Evolutionary conservation across 2,888 invertebrate species (phyloP).

Genomic region (Villa cingulata): DNA sequence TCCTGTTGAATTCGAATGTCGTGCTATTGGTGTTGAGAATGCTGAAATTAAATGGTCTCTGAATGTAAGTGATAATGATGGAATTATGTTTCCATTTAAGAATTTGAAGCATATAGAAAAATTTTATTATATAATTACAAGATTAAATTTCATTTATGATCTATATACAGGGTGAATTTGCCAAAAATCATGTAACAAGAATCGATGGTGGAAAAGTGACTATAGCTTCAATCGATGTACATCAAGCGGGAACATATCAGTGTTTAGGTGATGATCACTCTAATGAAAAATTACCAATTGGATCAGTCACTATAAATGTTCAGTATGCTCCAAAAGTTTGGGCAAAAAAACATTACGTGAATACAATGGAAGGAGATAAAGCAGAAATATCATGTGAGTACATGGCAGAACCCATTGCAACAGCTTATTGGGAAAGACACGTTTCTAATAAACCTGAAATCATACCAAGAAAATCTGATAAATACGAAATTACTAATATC

Average conservation of each 20-base stretch:
- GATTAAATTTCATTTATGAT: no score
- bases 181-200: slow-evolving; percentile 15
- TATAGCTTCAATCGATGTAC: slow-evolving; percentile 24
- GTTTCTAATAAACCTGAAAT: slow-evolving; percentile 21
- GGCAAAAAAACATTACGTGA: slow-evolving; percentile 30
- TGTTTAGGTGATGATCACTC: slow-evolving; percentile 29
- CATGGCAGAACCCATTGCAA: slow-evolving; percentile 26
- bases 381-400: slow-evolving; percentile 31
- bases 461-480: slow-evolving; percentile 21
- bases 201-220: slow-evolving; percentile 19
- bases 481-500: slow-evolving; percentile 36
- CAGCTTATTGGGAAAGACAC: slow-evolving; percentile 23
- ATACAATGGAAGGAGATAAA: slow-evolving; percentile 20
- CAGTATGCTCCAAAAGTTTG: slow-evolving; percentile 28
- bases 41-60: slow-evolving; percentile 27
- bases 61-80: slow-evolving; percentile 26
- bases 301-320: slow-evolving; percentile 27
- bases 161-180: slow-evolving; percentile 22
- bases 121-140: no score
- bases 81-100: no score
- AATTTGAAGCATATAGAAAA: no score
- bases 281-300: slow-evolving; percentile 22
- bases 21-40: slow-evolving; percentile 18
- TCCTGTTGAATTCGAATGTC: slow-evolving; percentile 26
- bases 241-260: slow-evolving; percentile 28